phyloP scores from a whole-genome alignment of 2,888 invertebrate species.

The Sminthurinus aureus region DNA sequence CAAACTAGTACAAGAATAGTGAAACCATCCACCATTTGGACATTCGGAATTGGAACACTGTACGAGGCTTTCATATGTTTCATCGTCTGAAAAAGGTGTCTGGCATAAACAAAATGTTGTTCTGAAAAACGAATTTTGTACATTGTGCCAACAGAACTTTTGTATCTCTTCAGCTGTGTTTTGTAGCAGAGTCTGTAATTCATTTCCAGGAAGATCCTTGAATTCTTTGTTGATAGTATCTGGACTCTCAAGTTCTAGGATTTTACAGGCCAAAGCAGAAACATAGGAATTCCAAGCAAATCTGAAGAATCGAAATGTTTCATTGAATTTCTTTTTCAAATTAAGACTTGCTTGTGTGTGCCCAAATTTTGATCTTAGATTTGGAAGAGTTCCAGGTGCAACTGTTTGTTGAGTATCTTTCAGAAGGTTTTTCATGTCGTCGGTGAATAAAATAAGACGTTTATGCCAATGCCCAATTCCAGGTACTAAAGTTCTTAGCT shows the following conservation, averaged over 20 bases:
- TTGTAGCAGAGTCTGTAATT: background rate
- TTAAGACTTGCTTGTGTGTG: constrained; percentile 6
- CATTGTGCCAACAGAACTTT: background rate
- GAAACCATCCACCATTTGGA: constrained; percentile 15
- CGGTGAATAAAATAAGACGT: background rate
- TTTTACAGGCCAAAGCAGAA: background rate
- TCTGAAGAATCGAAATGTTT: constrained; percentile 5
- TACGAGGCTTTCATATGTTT: background rate
- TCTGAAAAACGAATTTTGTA: background rate
- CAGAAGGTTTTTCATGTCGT: background rate
- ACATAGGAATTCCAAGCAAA: constrained; percentile 4
- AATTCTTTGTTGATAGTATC: background rate
- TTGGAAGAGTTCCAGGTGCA: background rate
- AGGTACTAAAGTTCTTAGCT: background rate
- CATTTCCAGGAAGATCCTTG: background rate
- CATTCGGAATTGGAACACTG: constrained; percentile 11
- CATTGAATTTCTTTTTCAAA: constrained; percentile 12
- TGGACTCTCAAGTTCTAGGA: background rate
- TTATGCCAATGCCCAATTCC: constrained; percentile 16
- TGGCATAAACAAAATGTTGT: background rate
- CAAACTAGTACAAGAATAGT: no score
- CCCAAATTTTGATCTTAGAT: background rate
- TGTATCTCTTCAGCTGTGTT: background rate
- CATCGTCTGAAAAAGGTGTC: background rate
- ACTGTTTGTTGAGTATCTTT: no score